Base-by-base conservation (phyloP, 2,888 invertebrate species). In the Lathronympha strigana region DNA sequence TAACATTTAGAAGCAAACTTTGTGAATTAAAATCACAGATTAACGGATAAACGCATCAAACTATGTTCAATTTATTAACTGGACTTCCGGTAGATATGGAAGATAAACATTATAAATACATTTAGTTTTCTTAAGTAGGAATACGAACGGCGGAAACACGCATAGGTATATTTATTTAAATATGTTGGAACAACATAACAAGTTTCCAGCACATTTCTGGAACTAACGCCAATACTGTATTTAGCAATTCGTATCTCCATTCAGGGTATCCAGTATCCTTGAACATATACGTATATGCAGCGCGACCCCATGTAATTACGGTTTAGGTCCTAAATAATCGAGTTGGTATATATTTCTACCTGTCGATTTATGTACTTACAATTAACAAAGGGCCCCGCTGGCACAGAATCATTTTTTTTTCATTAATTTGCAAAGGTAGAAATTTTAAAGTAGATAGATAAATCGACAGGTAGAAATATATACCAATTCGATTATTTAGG, bases 1-100 rank as follows among this genome's bases (percentile, higher is more conserved):
- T 69, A 67, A 73, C 69, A 64, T 72, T 73, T 73, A 67, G 55
- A 66, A 67, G 25, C 71, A 71, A 68, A 71, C 64, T 60, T 68
- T 67, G 47, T 31, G 64, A 68, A 69, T 21, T 13, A 36, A 33
- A 67, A 67, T 67, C 57, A 62, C 55, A 67, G 62, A 66, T 43
- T 58, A 68, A 60, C 31, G 63, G 63, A 67, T 67, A 53, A 66
- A 67, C 36, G 45, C 50, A 45, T 53, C 21, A 23, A 47, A 58
- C n/a, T 13, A 31, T 45, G 45, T 45, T 57, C 21, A 45, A 43
- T 47, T 17, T 31, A 1, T 19, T 31, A 51, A 58, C 15, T 58
- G 33, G n/a, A 47, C 51, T 60, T 45, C 53, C 50, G 55, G 54
- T 61, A 67, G 67, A 55, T 54, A 45, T 55, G 60, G 33, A 64